phyloP scores from a whole-genome alignment of 2,113 vertebrate genomes.

The Carlito syrichta region DNA sequence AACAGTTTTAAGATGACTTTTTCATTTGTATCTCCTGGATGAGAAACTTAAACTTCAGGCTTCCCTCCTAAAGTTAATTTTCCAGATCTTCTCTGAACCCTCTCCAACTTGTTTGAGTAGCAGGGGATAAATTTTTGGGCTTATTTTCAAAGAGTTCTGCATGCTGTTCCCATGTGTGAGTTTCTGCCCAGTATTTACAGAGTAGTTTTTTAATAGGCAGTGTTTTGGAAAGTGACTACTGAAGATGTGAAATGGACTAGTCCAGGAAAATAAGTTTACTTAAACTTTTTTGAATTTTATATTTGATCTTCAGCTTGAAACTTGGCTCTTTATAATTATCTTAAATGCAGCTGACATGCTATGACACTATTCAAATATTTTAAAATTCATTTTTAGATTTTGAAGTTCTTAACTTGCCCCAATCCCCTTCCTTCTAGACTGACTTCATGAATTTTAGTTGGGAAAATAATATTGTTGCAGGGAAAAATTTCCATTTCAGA shows the following conservation, averaged over 20 bases:
- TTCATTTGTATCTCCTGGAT: constrained; percentile 11
- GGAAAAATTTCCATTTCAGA: not conserved
- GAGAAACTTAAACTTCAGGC: constrained; percentile 41
- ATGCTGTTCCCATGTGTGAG: constrained; percentile 66
- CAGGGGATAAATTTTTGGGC: constrained; percentile 60
- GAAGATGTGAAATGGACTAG: constrained; percentile 62
- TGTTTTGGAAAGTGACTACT: constrained; percentile 65
- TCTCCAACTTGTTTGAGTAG: constrained; percentile 64
- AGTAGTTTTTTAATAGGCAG: constrained; percentile 62
- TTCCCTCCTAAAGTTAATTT: constrained; percentile 57
- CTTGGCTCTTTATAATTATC: constrained; percentile 3
- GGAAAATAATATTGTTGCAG: constrained; percentile 5
- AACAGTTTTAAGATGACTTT: not conserved
- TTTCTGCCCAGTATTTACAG: constrained; percentile 71
- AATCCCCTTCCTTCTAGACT: not conserved
- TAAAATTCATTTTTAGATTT: constrained; percentile 28
- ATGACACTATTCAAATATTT: not conserved
- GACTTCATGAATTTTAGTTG: constrained; percentile 14
- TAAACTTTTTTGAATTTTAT: constrained; percentile 45
- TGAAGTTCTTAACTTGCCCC: not conserved
- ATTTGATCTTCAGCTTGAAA: constrained; percentile 32
- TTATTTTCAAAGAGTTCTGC: constrained; percentile 69
- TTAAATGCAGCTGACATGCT: not conserved
- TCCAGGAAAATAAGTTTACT: constrained; percentile 50
- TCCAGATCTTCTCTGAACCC: constrained; percentile 59